Evolutionary conservation across 2,113 vertebrate species (phyloP).

Genomic region (Xenus cinereus): DNA sequence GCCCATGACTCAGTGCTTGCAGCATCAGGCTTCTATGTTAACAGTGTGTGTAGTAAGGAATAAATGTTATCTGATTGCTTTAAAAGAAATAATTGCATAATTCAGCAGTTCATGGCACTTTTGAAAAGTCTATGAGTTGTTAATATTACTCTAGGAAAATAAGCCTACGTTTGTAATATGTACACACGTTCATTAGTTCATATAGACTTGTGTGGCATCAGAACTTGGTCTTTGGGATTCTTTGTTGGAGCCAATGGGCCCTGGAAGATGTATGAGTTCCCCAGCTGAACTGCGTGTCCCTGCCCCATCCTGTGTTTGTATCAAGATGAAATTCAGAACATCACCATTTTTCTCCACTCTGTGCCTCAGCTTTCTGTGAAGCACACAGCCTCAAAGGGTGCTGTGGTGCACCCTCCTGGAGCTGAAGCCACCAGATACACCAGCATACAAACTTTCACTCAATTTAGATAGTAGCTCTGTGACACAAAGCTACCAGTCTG

Average conservation of each 20-base stretch:
- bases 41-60: neutral
- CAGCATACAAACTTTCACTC: neutral
- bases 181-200: neutral
- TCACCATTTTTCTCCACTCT: neutral
- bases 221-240: neutral
- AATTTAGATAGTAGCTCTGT: neutral
- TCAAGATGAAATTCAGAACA: neutral
- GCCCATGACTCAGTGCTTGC: neutral
- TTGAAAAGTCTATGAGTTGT: neutral
- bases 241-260: neutral
- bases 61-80: conserved; percentile 24
- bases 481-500: neutral
- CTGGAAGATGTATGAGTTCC: neutral
- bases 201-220: neutral
- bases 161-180: neutral
- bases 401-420: neutral
- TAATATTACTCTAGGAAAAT: neutral
- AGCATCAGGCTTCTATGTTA: conserved; percentile 14
- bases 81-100: conserved; percentile 18
- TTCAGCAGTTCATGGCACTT: conserved; percentile 10
- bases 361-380: neutral
- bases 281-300: neutral
- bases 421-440: neutral
- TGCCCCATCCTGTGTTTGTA: neutral
- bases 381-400: neutral